Percentiles rank a stretch among this genome's conserved stretches.
These are phyloP conservation scores for Apostichopus parvimensis DNA, from an alignment of 35 echinoderm and acorn worm species.

Conservation along the genomic window DNA sequence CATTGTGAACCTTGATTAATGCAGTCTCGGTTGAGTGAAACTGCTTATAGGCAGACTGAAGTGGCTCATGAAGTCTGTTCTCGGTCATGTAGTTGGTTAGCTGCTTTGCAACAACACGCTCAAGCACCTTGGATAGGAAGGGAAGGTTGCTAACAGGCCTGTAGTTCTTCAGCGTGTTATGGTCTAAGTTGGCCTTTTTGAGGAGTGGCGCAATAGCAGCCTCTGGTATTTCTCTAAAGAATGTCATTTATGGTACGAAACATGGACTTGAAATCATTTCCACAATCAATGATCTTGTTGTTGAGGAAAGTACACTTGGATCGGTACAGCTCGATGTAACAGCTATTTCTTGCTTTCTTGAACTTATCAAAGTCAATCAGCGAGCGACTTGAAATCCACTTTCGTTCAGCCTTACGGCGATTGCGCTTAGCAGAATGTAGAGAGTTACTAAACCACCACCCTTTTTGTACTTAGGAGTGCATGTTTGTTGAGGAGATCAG, in stretches of 20 bases:
- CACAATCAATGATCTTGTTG: conserved; percentile 56
- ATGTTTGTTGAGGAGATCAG: conserved; percentile 25
- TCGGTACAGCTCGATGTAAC: conserved; percentile 26
- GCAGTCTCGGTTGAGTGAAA: no score
- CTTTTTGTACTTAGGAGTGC: conserved; percentile 1
- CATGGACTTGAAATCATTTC: conserved; percentile 32
- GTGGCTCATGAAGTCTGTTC: background rate
- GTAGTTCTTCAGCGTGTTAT: conserved; percentile 51
- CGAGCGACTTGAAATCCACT: conserved; percentile 39
- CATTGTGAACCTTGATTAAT: background rate
- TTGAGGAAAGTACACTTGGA: conserved; percentile 53
- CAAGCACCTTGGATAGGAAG: conserved; percentile 53
- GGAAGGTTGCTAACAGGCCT: conserved; percentile 48
- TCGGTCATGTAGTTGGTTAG: conserved; percentile 22
- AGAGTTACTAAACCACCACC: conserved; percentile 29
- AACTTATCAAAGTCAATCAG: conserved; percentile 18
- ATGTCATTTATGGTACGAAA: conserved; percentile 48
- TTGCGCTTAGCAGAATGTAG: conserved; percentile 42
- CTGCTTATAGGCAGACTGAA: no score
- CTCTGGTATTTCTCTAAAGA: conserved; percentile 4
- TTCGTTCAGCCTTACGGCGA: conserved; percentile 6
- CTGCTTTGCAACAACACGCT: conserved; percentile 49
- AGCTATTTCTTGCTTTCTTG: conserved; percentile 40
- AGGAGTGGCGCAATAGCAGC: conserved; percentile 45
- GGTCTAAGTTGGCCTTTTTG: conserved; percentile 55